Evolutionary conservation across 2,113 vertebrate species (phyloP), one percentile per base, ranked within the genome.

Genomic region (Columba livia): DNA sequence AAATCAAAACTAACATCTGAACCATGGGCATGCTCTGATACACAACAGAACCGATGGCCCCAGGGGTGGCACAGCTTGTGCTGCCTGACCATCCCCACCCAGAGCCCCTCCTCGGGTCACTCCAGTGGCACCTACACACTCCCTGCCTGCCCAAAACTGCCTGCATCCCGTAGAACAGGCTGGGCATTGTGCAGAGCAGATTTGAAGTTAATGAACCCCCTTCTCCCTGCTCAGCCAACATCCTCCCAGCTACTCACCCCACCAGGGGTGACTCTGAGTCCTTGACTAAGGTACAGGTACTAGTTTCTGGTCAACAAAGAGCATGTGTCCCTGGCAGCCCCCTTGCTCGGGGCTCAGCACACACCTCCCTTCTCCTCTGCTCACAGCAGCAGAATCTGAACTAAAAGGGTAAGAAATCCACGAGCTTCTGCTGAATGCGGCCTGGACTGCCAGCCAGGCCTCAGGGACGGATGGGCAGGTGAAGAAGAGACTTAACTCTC

Each of bases 1-100:
- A 97, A 98, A 96, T 73, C 86, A 67, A 95, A 96, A 96, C 94
- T 90, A 86, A 85, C 10, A 3, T n/a, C 78, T 74, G 85, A 95
- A 79, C 78, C 83, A 61, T 42, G 61, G 88, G 80, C 94, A 77
- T 92, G 95, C 89, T 94, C 85, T 1, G 3, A 72, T 7, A 56
- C 56, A 38, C 54, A 87, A 75, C 10, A 89, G 82, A 88, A 84
- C 9, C 2, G 1, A 69, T 1, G 10, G 34, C 36, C 47, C 19
- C 0, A 1, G 1, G 58, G 50, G 50, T 92, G 31, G 1, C 3
- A 3, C 61, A 72, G 80, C 58, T 77, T 10, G 7, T 12, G 61
- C 78, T 77, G 69, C 79, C 65, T 8, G 28, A n/a, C 36, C 72
- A 32, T 23, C 56, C 31, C 2, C 3, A 9, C 34, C 34, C 74